Evolutionary conservation across 2,888 invertebrate species (phyloP).

Genomic region (Melolontha melolontha): DNA sequence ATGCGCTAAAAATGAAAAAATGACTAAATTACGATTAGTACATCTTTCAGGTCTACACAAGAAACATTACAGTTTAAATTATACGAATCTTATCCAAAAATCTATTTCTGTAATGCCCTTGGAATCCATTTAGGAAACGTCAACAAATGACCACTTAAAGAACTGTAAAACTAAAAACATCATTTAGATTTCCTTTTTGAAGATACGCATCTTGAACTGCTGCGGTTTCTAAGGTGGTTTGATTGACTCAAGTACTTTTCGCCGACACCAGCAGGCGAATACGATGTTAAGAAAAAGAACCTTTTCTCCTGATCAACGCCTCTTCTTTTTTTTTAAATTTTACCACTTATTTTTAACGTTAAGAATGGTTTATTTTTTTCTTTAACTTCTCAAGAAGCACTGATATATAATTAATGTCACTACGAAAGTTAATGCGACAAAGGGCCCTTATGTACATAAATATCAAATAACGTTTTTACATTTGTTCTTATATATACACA

Average conservation of each 20-base stretch:
- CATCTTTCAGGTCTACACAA: too few species aligned
- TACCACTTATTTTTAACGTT: constrained; percentile 14
- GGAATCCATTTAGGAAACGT: constrained; percentile 44
- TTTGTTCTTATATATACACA: too few species aligned
- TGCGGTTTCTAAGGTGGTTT: constrained; percentile 43
- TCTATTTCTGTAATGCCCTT: constrained; percentile 6
- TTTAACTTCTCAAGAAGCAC: too few species aligned
- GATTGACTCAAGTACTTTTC: constrained; percentile 47
- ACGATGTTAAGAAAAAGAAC: constrained; percentile 7
- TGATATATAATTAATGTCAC: too few species aligned
- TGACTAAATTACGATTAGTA: too few species aligned
- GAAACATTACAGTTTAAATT: too few species aligned
- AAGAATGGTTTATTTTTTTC: neutral
- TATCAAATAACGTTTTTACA: too few species aligned
- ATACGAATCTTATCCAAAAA: neutral
- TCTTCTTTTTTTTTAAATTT: neutral
- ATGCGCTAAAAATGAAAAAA: too few species aligned
- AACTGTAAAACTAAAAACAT: constrained; percentile 42
- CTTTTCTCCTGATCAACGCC: constrained; percentile 7
- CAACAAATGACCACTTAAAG: constrained; percentile 44
- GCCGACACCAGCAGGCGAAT: constrained; percentile 17
- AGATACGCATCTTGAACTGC: constrained; percentile 45
- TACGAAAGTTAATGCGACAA: too few species aligned
- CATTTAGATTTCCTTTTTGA: constrained; percentile 39
- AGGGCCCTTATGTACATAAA: too few species aligned